phyloP scores from a whole-genome alignment of 2,888 invertebrate species.

The Drosophila macrothrix region DNA sequence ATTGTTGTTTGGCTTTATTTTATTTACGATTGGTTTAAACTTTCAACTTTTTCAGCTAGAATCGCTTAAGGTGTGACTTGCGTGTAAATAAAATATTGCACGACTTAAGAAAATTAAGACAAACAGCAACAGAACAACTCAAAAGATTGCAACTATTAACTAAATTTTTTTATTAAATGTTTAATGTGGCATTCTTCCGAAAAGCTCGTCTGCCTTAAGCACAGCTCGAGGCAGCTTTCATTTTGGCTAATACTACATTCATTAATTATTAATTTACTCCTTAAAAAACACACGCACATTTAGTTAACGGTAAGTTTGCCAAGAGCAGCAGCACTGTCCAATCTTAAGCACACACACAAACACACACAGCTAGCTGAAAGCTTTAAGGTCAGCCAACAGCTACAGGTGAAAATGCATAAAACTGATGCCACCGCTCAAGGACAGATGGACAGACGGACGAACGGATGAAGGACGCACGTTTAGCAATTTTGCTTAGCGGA shows the following conservation, averaged over 20 bases:
- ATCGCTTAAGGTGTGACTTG: background rate
- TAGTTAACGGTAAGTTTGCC: slow-evolving; percentile 26
- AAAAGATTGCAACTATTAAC: background rate
- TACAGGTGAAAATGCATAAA: slow-evolving; percentile 27
- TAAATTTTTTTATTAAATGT: background rate
- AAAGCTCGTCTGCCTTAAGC: background rate
- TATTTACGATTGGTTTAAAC: background rate
- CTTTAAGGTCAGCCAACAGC: slow-evolving; percentile 27
- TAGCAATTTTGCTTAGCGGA: slow-evolving; percentile 49
- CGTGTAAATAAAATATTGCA: background rate
- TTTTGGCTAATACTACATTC: slow-evolving; percentile 27
- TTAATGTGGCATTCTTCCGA: background rate
- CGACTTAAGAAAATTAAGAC: background rate
- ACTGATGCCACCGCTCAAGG: slow-evolving; percentile 42
- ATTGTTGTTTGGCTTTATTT: background rate
- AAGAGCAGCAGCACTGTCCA: slow-evolving; percentile 58
- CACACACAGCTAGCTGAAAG: slow-evolving; percentile 25
- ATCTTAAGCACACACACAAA: slow-evolving; percentile 32
- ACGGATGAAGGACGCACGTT: slow-evolving; percentile 55
- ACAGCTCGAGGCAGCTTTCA: background rate
- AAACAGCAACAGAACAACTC: background rate
- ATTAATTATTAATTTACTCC: slow-evolving; percentile 20
- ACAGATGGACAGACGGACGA: slow-evolving; percentile 8
- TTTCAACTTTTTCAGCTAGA: background rate
- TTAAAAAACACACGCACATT: slow-evolving; percentile 11